Base-by-base conservation (phyloP, 2,888 invertebrate genomes). In the Endotricha flammealis region DNA sequence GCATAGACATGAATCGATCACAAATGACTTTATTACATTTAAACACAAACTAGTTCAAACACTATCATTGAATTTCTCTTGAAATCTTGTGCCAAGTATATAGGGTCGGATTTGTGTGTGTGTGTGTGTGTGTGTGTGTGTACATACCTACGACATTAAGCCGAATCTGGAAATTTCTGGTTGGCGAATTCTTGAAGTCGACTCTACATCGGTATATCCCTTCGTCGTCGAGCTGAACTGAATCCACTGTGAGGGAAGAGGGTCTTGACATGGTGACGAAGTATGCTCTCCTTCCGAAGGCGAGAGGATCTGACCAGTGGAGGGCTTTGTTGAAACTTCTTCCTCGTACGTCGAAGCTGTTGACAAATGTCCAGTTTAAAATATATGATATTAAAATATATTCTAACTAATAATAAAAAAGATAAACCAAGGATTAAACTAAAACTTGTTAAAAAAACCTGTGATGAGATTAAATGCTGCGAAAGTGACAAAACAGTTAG, bases 181-280 rank as follows among this genome's bases (percentile, higher is more conserved):
- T 95, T 9, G 95, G 95, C 0, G 95, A 93, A 60, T 94, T 94
- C 60, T 93, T 92, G 75, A 96, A 96, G 83, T 96, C 96, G 22
- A 96, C 95, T 42, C 96, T 88, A 74, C 96, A 96, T 46, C 95
- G 88, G 82, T 96, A 96, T 38, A 89, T 75, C 27, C 95, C 96
- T 61, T 95, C 95, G 62, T 96, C 96, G 59, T 93, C 93, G 45
- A 95, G 83, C 67, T 94, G 93, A 28, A 96, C 93, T 38, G 93
- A 91, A 55, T 95, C 94, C 53, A 96, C 90, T 20, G 92, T 92
- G 46, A 96, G 87, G 16, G 92, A 91, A 3, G 95, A 94, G 5
- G 95, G 95, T 46, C 91, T 89, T 24, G 93, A 91, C 58, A 92
- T 91, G 32, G 93, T 91, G 39, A 94, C 91, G 79, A 96, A 95